A percentile compares a stretch with the other conserved stretches of the same genome.
These are phyloP conservation scores for Corella eumyota DNA, from an alignment of 23 tunicate genomes.

Conservation along the genomic window DNA sequence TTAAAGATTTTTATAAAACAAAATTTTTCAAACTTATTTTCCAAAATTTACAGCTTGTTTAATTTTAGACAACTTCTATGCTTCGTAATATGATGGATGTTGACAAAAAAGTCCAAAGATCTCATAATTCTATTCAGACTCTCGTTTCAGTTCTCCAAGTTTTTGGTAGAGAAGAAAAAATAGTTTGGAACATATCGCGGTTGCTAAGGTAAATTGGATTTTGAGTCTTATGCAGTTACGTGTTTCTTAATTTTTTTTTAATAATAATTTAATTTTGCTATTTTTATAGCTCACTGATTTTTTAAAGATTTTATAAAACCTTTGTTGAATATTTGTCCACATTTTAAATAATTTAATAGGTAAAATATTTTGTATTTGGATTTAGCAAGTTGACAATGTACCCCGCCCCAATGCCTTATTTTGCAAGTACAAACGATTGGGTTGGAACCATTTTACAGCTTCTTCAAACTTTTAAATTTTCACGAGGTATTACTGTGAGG, in stretches of 20 bases:
- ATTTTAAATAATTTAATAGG: no score
- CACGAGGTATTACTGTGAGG: slow-evolving; percentile 33
- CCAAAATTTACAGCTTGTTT: no score
- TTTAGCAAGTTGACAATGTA: slow-evolving; percentile 84
- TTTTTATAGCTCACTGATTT: no score
- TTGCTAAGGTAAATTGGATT: slow-evolving; percentile 20
- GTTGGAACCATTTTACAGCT: slow-evolving; percentile 14
- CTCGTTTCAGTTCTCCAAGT: slow-evolving; percentile 14
- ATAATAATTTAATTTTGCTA: no score
- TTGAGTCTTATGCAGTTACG: background rate
- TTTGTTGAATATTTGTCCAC: background rate
- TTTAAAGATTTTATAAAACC: background rate
- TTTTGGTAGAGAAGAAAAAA: slow-evolving; percentile 32
- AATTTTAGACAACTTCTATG: slow-evolving; percentile 25
- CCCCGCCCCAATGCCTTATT: background rate
- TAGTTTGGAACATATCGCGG: slow-evolving; percentile 50
- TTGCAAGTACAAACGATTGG: slow-evolving; percentile 20
- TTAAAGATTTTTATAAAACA: no score
- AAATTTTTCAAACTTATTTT: no score
- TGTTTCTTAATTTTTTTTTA: no score
- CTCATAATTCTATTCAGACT: slow-evolving; percentile 1
- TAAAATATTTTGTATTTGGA: no score
- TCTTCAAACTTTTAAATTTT: slow-evolving; percentile 3
- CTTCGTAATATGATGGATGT: slow-evolving; percentile 55
- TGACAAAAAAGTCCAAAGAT: slow-evolving; percentile 19